phyloP scores from a whole-genome alignment of 2,113 vertebrate species.

The Nestor notabilis region DNA sequence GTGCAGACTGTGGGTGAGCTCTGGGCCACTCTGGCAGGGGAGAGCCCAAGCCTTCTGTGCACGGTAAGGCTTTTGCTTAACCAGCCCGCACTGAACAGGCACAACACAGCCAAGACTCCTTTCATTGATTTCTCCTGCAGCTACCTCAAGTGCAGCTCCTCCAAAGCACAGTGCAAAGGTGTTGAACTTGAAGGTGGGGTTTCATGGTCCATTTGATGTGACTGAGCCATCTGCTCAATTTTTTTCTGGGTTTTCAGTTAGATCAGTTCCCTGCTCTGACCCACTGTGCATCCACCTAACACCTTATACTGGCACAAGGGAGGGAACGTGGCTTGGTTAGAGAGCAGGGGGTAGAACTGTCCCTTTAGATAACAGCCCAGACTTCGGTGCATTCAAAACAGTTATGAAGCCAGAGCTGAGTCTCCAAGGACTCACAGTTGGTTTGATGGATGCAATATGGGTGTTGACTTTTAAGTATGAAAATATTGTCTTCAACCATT shows the following conservation, averaged over 20 bases:
- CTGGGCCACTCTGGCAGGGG: neutral
- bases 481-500: neutral
- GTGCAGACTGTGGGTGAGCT: rapidly evolving
- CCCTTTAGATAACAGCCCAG: neutral
- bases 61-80: neutral
- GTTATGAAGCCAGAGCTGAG: neutral
- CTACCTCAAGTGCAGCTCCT: neutral
- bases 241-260: neutral
- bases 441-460: neutral
- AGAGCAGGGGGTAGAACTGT: neutral
- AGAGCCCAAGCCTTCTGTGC: rapidly evolving
- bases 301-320: neutral
- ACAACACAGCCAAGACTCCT: neutral
- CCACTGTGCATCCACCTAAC: neutral
- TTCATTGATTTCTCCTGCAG: neutral
- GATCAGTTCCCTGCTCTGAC: neutral
- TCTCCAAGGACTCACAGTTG: neutral
- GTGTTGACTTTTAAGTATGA: neutral
- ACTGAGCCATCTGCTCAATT: neutral
- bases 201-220: neutral
- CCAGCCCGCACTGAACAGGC: neutral
- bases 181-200: neutral
- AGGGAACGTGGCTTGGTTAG: neutral
- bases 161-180: neutral
- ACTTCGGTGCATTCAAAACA: neutral